Base-by-base conservation (phyloP, 1,140 invertebrate genomes). In the Camponotus pennsylvanicus region DNA sequence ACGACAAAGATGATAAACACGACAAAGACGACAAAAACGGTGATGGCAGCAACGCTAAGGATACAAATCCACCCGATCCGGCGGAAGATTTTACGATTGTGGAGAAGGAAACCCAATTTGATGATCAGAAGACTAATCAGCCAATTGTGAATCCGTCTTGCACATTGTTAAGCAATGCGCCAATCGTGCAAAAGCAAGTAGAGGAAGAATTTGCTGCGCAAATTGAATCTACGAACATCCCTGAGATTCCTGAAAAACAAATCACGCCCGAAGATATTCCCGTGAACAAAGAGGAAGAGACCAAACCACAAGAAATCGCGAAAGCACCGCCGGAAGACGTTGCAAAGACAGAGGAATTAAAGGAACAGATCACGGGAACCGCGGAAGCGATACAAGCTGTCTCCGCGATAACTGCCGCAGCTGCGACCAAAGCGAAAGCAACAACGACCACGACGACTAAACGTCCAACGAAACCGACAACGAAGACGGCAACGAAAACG, bases 401-500 rank as follows among this genome's bases (percentile, higher is more conserved):
- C 27, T 27, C 27, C 27, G 27, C 90, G 42, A 89, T 88, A 27
- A 75, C 83, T 15, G 90, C 88, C 37, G 9, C 78, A 0, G 87
- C 91, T 66, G 8, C 91, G 0, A 66, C 91, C 0, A 64, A 86
- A 0, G 87, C 93, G 18, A 94, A 93, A 64, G 21, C 92, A 18
- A 75, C 88, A 4, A 92, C 92, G 11, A 86, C 42, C 3, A 21
- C 21, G 15, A 45, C 79, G 18, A 82, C 27, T 27, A 27, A 83
- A 49, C 69, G 69, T 61, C 8, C 55, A 73, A 83, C 55, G 18
- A 85, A 83, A 3, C 34, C 89, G 27, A 69, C 91, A 63, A 76
- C 90, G 8, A 90, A 90, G 37, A 9, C 91, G 3, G 86, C 92
- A 42, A 67, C 92, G 5, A 94, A 95, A 89, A 94, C 91, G 6